Conservation (phyloP, 2,888 invertebrate species). For the Tipula unca region DNA sequence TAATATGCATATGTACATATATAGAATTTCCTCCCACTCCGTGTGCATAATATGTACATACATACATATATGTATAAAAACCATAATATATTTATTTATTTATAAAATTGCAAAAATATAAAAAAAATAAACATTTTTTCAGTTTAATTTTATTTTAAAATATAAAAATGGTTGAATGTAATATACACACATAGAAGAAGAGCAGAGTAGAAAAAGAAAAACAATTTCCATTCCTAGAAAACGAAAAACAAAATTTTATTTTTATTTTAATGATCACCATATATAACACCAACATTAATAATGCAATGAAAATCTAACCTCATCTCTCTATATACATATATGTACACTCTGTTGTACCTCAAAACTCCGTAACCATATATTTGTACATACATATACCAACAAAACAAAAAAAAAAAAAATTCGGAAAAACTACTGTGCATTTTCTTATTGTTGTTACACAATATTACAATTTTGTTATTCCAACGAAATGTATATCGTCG, state of each 20-base stretch:
- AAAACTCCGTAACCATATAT: background rate
- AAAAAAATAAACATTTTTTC: conserved; percentile 1
- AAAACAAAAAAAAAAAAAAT: background rate
- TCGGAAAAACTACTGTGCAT: background rate
- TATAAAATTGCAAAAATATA: conserved; percentile 8
- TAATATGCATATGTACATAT: background rate
- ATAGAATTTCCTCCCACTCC: background rate
- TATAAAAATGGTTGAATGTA: background rate
- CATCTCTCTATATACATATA: background rate
- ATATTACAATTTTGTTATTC: background rate
- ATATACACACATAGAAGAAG: background rate
- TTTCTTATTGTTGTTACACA: background rate
- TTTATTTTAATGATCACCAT: conserved; percentile 1
- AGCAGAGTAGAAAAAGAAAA: background rate
- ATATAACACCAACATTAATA: background rate
- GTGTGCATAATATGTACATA: background rate
- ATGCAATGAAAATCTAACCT: conserved; percentile 14
- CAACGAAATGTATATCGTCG: background rate
- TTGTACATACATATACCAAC: background rate
- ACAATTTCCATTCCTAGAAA: background rate
- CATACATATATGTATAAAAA: background rate
- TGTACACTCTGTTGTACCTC: background rate
- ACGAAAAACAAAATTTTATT: background rate
- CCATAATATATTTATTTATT: conserved; percentile 14
- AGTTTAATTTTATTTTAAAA: conserved; percentile 4